Evolutionary conservation across 2,113 vertebrate species (phyloP).

Genomic region (Poecile atricapillus): DNA sequence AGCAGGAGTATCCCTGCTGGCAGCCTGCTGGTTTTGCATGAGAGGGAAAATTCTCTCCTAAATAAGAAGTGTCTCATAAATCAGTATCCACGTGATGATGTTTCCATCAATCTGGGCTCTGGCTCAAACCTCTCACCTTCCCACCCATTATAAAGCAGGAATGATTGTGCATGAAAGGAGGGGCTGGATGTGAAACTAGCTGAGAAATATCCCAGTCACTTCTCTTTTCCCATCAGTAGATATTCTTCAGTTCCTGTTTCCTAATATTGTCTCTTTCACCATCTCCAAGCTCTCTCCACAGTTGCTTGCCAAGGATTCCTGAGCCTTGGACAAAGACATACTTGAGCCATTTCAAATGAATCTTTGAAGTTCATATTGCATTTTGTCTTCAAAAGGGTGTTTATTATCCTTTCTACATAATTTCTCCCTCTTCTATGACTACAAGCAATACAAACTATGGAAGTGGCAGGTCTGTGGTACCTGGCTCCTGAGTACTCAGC

Average conservation of each 20-base stretch:
- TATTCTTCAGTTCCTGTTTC: conserved; percentile 33
- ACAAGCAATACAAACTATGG: background rate
- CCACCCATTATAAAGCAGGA: background rate
- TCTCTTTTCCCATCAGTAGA: conserved; percentile 43
- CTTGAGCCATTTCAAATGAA: background rate
- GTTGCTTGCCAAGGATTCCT: background rate
- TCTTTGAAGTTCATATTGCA: background rate
- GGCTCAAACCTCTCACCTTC: background rate
- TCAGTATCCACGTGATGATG: fast-evolving
- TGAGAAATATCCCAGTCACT: conserved; percentile 5
- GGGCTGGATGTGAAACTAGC: conserved; percentile 24
- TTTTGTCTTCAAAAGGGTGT: background rate
- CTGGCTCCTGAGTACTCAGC: background rate
- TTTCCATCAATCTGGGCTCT: background rate
- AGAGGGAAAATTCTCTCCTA: background rate
- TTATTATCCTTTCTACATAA: background rate
- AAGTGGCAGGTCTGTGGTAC: background rate
- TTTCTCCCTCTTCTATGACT: too few relatives aligned
- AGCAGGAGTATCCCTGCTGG: fast-evolving
- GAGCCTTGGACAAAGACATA: background rate
- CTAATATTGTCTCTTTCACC: background rate
- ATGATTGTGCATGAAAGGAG: background rate
- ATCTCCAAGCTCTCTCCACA: background rate
- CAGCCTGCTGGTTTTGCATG: background rate
- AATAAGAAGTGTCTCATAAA: background rate